phyloP scores from a whole-genome alignment of 35 echinoderm and acorn worm species.

The Diadema setosum region DNA sequence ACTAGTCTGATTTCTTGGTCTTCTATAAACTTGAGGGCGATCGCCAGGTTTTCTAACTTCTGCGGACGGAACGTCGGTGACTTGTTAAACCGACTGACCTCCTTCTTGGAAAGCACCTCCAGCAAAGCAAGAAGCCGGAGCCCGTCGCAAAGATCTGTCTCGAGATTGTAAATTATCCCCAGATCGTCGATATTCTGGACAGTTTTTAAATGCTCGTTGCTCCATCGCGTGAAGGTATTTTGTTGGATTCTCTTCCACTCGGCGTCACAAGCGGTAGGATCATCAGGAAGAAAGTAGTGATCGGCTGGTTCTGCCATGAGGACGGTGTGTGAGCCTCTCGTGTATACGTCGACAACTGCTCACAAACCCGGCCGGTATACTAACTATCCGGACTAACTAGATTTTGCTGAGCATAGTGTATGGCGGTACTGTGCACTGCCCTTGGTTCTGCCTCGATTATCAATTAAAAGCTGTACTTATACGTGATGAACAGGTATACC shows the following conservation, averaged over 20 bases:
- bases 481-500: too few species aligned
- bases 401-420: too few species aligned
- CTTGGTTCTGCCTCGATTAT: too few species aligned
- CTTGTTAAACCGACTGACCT: conserved; percentile 49
- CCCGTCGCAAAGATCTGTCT: conserved; percentile 69
- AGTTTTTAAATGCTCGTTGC: conserved; percentile 74
- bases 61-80: conserved; percentile 57
- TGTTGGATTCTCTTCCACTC: conserved; percentile 84
- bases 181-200: conserved; percentile 50
- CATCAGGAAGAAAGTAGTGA: conserved; percentile 73
- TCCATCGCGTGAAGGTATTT: conserved; percentile 86
- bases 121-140: conserved; percentile 53
- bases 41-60: conserved; percentile 72
- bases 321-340: too few species aligned
- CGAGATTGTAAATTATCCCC: conserved; percentile 26
- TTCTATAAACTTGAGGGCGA: conserved; percentile 63
- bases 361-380: too few species aligned
- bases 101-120: conserved; percentile 62
- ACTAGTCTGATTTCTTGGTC: conserved; percentile 65
- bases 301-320: conserved; percentile 48
- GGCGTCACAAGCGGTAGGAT: conserved; percentile 30
- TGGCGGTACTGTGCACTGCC: too few species aligned
- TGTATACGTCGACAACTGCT: too few species aligned
- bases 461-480: too few species aligned
- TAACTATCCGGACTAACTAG: too few species aligned